phyloP scores from a whole-genome alignment of 1,140 invertebrate genomes.

The Temnothorax longispinosus region DNA sequence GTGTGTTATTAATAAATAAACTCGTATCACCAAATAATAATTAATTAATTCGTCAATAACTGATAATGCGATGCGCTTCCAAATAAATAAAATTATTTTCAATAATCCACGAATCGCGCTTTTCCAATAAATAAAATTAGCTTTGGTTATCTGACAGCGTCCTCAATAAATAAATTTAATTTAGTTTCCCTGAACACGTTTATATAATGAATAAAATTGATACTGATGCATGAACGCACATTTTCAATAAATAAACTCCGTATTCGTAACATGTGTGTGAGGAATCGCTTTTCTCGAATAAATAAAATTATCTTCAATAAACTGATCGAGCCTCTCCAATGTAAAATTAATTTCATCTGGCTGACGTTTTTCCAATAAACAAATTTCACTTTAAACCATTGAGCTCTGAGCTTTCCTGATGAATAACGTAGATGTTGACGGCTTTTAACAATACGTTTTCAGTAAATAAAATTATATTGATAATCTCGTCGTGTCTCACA shows the following conservation, averaged over 20 bases:
- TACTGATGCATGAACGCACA: slow-evolving; percentile 26
- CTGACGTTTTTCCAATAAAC: slow-evolving; percentile 60
- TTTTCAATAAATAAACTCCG: slow-evolving; percentile 60
- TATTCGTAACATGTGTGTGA: slow-evolving; percentile 37
- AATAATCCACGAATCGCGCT: slow-evolving; percentile 49
- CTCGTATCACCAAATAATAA: slow-evolving; percentile 11
- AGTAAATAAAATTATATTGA: slow-evolving; percentile 29
- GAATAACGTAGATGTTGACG: slow-evolving; percentile 36
- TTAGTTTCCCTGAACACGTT: slow-evolving; percentile 54
- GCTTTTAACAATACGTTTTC: slow-evolving; percentile 10
- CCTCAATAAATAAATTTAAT: slow-evolving; percentile 57
- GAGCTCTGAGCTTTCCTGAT: not conserved
- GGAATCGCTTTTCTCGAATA: slow-evolving; percentile 38
- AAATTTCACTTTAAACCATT: slow-evolving; percentile 48
- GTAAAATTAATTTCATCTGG: slow-evolving; percentile 55
- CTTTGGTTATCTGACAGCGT: slow-evolving; percentile 34
- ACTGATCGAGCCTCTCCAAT: slow-evolving; percentile 52
- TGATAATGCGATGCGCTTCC: slow-evolving; percentile 24
- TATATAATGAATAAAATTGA: slow-evolving; percentile 59
- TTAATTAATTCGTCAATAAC: slow-evolving; percentile 61
- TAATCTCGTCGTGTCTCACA: not conserved
- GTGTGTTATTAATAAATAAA: slow-evolving; percentile 31
- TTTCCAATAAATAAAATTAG: slow-evolving; percentile 60
- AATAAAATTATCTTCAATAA: slow-evolving; percentile 61
- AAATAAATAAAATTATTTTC: slow-evolving; percentile 60